Conservation (phyloP, 1,140 invertebrate species). For the Drosophila lowei region DNA sequence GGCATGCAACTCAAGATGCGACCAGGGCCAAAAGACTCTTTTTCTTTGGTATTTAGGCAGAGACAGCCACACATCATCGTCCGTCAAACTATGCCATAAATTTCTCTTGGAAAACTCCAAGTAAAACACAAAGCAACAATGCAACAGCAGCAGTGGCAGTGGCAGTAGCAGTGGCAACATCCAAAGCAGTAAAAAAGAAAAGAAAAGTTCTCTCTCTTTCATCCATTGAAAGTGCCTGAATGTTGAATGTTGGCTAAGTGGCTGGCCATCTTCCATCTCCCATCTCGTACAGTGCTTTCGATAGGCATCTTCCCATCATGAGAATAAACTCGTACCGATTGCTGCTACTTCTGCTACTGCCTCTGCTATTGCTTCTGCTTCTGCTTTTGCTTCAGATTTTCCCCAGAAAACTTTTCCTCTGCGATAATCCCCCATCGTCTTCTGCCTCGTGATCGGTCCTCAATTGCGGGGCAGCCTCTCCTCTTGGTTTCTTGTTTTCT, state of each 20-base stretch:
- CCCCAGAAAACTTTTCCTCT: constrained; percentile 48
- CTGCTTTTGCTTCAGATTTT: constrained; percentile 18
- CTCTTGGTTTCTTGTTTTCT: constrained; percentile 60
- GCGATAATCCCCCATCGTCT: constrained; percentile 19
- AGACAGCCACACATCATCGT: constrained; percentile 38
- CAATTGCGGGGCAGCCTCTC: constrained; percentile 21
- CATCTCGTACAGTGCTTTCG: constrained; percentile 1
- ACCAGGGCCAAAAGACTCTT: constrained; percentile 11
- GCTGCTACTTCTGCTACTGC: background rate
- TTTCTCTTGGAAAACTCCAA: constrained; percentile 69
- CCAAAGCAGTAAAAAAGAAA: constrained; percentile 26
- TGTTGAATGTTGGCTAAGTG: constrained; percentile 31
- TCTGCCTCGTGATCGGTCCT: constrained; percentile 49
- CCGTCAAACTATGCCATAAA: constrained; percentile 67
- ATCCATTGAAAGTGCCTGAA: constrained; percentile 31
- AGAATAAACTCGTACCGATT: constrained; percentile 37
- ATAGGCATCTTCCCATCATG: background rate
- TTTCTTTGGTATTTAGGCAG: constrained; percentile 32
- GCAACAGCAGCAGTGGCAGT: constrained; percentile 1
- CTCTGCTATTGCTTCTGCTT: constrained; percentile 2
- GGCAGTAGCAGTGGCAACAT: constrained; percentile 30
- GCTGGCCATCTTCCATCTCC: constrained; percentile 22
- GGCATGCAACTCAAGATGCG: background rate
- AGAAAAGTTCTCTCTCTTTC: constrained; percentile 56
- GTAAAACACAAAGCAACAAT: constrained; percentile 46